Evolutionary conservation across 2,113 vertebrate species (phyloP).

Genomic region (Sinocyclocheilus maitianheensis): DNA sequence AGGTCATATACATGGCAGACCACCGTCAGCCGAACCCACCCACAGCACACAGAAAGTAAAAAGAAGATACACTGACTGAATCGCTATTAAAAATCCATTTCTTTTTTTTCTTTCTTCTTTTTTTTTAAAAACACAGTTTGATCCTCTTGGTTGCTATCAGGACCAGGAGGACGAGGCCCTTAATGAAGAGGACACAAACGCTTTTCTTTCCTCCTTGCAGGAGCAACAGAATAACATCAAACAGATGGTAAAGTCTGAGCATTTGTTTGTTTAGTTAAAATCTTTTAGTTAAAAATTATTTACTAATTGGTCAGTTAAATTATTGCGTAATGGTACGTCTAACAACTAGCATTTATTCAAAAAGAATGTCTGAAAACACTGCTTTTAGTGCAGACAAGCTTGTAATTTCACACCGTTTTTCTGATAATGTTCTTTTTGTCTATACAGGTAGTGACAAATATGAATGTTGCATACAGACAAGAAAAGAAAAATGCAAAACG

Average conservation of each 20-base stretch:
- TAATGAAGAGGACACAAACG: constrained; percentile 63
- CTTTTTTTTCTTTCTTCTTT: neutral
- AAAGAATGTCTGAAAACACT: neutral
- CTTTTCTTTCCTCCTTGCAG: constrained; percentile 69
- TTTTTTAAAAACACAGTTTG: constrained; percentile 64
- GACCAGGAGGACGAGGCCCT: constrained; percentile 62
- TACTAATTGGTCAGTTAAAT: neutral
- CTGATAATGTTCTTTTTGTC: neutral
- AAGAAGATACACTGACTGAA: neutral
- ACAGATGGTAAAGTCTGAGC: constrained; percentile 76
- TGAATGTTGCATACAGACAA: constrained; percentile 80
- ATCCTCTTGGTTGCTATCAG: constrained; percentile 66
- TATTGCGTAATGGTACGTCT: neutral
- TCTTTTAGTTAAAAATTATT: neutral
- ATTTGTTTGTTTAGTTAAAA: neutral
- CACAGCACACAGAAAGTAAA: neutral
- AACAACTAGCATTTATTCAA: neutral
- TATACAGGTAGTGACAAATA: constrained; percentile 82
- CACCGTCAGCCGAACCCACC: neutral
- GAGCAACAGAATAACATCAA: constrained; percentile 80
- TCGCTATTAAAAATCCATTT: neutral
- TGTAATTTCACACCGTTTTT: neutral
- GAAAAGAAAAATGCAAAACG: constrained; percentile 78
- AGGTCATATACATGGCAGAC: neutral
- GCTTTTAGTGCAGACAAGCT: neutral